Conservation (phyloP, 2,888 invertebrate species). For the Nudaria mundana region DNA sequence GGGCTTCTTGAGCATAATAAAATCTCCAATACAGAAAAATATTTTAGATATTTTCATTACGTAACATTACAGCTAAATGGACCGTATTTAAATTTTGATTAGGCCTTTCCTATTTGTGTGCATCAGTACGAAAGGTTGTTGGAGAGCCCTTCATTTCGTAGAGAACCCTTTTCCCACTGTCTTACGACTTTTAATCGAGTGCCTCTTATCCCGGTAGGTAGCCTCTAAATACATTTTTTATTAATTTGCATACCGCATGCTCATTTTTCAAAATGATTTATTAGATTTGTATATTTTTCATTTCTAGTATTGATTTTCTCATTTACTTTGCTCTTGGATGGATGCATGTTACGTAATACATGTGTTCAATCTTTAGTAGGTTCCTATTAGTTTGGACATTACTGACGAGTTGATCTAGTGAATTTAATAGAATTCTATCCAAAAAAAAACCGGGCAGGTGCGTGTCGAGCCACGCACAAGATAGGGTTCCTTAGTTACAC, state of each 20-base stretch:
- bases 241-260: conserved; percentile 31
- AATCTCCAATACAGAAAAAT: conserved; percentile 37
- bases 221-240: conserved; percentile 33
- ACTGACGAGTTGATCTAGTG: not conserved
- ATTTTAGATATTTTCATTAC: conserved; percentile 51
- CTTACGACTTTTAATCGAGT: conserved; percentile 48
- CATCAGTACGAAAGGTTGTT: conserved; percentile 47
- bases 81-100: conserved; percentile 57
- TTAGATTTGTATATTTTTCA: not conserved
- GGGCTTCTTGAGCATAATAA: conserved; percentile 33
- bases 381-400: too few relatives aligned
- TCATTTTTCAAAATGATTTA: conserved; percentile 12
- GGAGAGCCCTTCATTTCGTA: conserved; percentile 40
- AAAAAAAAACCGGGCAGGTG: not conserved
- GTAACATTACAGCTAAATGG: conserved; percentile 42
- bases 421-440: not conserved
- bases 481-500: too few relatives aligned
- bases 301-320: too few relatives aligned
- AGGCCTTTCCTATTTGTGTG: conserved; percentile 46
- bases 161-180: conserved; percentile 44
- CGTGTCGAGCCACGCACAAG: too few relatives aligned
- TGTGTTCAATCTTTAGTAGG: too few relatives aligned
- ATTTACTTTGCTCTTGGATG: too few relatives aligned
- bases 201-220: conserved; percentile 28
- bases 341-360: too few relatives aligned